Evolutionary conservation across 2,888 invertebrate species (phyloP).

Genomic region (Lochmaea crataegi): DNA sequence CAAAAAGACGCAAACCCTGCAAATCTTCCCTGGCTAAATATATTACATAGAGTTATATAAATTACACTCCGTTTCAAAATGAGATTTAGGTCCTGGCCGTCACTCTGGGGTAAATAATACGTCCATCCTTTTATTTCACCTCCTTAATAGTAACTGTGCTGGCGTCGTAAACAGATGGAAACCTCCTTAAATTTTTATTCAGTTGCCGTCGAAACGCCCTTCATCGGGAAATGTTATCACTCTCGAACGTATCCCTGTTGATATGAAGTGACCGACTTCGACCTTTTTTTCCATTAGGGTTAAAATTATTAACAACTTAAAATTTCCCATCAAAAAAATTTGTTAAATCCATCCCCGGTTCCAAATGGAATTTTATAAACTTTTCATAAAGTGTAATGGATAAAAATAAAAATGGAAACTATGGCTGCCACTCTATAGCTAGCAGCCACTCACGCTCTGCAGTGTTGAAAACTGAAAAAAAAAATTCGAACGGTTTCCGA

Average conservation of each 20-base stretch:
- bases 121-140: slow-evolving; percentile 14
- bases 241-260: not conserved
- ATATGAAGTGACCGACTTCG: not conserved
- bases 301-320: not conserved
- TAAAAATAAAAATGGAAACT: too few relatives aligned
- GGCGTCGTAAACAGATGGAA: slow-evolving; percentile 14
- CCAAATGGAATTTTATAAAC: too few relatives aligned
- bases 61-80: slow-evolving; percentile 8
- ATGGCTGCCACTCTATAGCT: too few relatives aligned
- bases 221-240: not conserved
- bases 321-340: not conserved
- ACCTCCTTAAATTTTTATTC: not conserved
- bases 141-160: slow-evolving; percentile 2
- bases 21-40: slow-evolving; percentile 7
- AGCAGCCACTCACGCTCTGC: too few relatives aligned
- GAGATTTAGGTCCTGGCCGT: slow-evolving; percentile 18
- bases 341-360: too few relatives aligned
- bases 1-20: not conserved
- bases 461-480: too few relatives aligned
- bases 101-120: slow-evolving; percentile 14
- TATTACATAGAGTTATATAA: slow-evolving; percentile 12
- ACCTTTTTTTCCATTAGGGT: not conserved
- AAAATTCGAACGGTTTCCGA: too few relatives aligned
- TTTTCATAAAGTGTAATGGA: too few relatives aligned
- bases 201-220: not conserved